These are phyloP conservation scores for Pelecanoides urinatrix DNA, from an alignment of 2,113 vertebrate species.

Conservation along the genomic window DNA sequence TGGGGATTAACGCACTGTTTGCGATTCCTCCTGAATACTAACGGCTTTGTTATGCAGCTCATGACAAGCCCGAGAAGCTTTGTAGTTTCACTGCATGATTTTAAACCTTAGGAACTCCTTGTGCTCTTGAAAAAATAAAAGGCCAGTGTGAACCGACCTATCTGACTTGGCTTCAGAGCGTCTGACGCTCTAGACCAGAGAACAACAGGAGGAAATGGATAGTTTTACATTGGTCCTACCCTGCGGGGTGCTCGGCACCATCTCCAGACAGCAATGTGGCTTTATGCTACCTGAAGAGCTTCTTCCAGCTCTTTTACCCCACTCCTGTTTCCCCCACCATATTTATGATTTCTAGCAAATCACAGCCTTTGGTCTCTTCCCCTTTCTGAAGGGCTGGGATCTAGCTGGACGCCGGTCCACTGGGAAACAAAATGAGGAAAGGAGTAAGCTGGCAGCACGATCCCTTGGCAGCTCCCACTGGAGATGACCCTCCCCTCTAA, in stretches of 20 bases:
- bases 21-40: neutral
- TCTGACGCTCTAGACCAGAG: neutral
- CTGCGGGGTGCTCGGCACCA: neutral
- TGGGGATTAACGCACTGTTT: constrained; percentile 10
- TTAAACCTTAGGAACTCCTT: neutral
- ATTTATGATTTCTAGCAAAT: constrained; percentile 19
- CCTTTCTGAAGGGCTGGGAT: constrained; percentile 15
- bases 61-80: neutral
- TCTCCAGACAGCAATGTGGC: neutral
- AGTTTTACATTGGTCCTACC: neutral
- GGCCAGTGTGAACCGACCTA: neutral
- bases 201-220: rapidly evolving
- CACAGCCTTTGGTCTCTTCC: neutral
- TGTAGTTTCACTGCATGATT: neutral
- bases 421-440: constrained; percentile 37
- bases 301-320: neutral
- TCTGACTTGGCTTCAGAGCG: neutral
- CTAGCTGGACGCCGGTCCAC: constrained; percentile 16
- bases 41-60: neutral
- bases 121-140: neutral
- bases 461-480: neutral
- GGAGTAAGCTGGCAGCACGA: neutral
- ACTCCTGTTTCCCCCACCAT: neutral
- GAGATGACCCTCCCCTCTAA: neutral
- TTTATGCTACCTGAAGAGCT: neutral